phyloP scores from a whole-genome alignment of 92 coral and sea anemone genomes.

The Umimayanthus kanabou region DNA sequence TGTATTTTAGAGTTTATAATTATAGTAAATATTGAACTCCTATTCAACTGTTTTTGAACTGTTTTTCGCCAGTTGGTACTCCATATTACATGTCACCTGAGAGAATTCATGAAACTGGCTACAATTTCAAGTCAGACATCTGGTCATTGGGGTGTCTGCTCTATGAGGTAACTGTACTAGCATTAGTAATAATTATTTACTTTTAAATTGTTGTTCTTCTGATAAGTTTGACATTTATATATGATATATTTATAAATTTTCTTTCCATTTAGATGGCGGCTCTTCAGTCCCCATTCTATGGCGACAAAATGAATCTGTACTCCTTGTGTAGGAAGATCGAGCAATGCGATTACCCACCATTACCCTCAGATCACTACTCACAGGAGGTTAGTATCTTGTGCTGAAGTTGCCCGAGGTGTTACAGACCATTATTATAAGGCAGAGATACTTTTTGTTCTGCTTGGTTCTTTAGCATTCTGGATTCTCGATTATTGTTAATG shows the following conservation, averaged over 20 bases:
- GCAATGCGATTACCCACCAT: slow-evolving; percentile 96
- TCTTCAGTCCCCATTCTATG: slow-evolving; percentile 97
- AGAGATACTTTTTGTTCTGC: too few relatives aligned
- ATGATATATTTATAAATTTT: too few relatives aligned
- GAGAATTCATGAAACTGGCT: slow-evolving; percentile 97
- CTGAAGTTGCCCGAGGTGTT: background rate
- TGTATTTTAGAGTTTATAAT: too few relatives aligned
- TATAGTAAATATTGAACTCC: background rate
- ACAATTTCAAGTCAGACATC: slow-evolving; percentile 94
- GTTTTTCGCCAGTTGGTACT: slow-evolving; percentile 84
- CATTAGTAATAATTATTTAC: too few relatives aligned
- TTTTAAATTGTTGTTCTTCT: too few relatives aligned
- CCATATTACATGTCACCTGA: slow-evolving; percentile 99
- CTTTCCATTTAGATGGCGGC: slow-evolving; percentile 87
- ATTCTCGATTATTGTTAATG: too few relatives aligned
- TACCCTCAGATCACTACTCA: slow-evolving; percentile 93
- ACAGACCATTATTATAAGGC: too few relatives aligned
- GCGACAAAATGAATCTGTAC: slow-evolving; percentile 95
- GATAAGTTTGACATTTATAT: too few relatives aligned
- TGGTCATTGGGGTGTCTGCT: slow-evolving; percentile 99
- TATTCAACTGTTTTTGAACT: slow-evolving; percentile 15
- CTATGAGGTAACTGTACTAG: slow-evolving; percentile 74
- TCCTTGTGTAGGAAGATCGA: slow-evolving; percentile 97
- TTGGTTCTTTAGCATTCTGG: too few relatives aligned
- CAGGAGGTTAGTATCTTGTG: slow-evolving; percentile 60